A percentile compares a stretch with the other conserved stretches of the same genome.
These are phyloP conservation scores for Acanthosepion lycidas DNA, from an alignment of 2,888 invertebrate species.

Conservation along the genomic window DNA sequence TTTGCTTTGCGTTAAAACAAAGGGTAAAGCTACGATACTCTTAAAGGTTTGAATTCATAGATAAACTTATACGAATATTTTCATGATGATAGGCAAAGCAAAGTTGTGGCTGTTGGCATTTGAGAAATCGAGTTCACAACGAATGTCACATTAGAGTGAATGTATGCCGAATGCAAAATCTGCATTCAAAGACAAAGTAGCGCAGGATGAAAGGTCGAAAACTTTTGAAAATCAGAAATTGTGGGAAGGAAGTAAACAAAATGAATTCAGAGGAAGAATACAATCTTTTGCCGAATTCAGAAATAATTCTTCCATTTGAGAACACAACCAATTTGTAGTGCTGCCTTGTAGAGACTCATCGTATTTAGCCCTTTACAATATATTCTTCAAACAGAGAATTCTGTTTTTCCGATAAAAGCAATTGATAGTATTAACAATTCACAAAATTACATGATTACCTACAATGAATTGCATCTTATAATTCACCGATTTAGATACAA, in stretches of 20 bases:
- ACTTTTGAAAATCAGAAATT: background rate
- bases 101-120: background rate
- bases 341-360: background rate
- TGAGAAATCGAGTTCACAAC: background rate
- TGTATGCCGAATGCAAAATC: background rate
- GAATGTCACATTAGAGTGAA: background rate
- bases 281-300: background rate
- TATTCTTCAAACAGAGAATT: background rate
- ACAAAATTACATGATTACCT: background rate
- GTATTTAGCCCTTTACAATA: background rate
- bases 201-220: background rate
- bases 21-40: background rate
- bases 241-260: background rate
- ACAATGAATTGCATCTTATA: background rate
- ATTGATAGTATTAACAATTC: background rate
- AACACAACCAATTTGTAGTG: background rate
- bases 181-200: background rate
- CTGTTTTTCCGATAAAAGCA: background rate
- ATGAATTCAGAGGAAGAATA: background rate
- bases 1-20: background rate
- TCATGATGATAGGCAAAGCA: background rate
- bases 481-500: background rate
- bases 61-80: background rate
- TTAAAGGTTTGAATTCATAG: background rate
- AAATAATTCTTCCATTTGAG: background rate